phyloP scores from a whole-genome alignment of 2,113 vertebrate genomes.

The Kobus ellipsiprymnus region DNA sequence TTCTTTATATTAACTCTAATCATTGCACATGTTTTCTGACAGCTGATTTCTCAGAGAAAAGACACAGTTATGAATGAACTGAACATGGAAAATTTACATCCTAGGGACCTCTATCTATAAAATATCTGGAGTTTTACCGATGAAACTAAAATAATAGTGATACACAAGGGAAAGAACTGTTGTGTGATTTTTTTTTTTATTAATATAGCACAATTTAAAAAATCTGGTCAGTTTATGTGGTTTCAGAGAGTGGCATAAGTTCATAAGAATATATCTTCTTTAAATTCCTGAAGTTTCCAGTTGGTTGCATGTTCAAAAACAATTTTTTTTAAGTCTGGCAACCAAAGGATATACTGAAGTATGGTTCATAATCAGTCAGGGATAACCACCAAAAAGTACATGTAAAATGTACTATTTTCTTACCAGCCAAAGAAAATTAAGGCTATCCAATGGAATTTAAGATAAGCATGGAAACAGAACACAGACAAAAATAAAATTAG shows the following conservation, averaged over 20 bases:
- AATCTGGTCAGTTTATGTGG: not conserved
- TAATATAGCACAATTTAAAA: not conserved
- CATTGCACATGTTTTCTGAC: not conserved
- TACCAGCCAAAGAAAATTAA: not conserved
- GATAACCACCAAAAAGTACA: not conserved
- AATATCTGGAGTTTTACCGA: not conserved
- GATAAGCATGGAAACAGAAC: not conserved
- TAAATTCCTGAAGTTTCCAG: not conserved
- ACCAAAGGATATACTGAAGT: not conserved
- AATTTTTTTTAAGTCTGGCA: not conserved
- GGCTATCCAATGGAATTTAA: not conserved
- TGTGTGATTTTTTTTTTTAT: not conserved
- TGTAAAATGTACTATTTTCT: not conserved
- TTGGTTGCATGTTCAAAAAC: not conserved
- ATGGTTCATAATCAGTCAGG: not conserved
- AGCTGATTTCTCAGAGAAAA: not conserved
- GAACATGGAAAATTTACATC: not conserved
- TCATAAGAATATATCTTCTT: slow-evolving; percentile 3
- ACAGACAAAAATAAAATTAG: not conserved
- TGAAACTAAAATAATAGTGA: not conserved
- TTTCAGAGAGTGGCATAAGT: not conserved
- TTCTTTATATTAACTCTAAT: not conserved
- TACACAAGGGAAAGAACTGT: not conserved
- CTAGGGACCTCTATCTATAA: not conserved
- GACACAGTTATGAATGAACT: not conserved